These are phyloP conservation scores for Nannobrachium achirus DNA, from an alignment of 2,113 vertebrate species.

Conservation along the genomic window DNA sequence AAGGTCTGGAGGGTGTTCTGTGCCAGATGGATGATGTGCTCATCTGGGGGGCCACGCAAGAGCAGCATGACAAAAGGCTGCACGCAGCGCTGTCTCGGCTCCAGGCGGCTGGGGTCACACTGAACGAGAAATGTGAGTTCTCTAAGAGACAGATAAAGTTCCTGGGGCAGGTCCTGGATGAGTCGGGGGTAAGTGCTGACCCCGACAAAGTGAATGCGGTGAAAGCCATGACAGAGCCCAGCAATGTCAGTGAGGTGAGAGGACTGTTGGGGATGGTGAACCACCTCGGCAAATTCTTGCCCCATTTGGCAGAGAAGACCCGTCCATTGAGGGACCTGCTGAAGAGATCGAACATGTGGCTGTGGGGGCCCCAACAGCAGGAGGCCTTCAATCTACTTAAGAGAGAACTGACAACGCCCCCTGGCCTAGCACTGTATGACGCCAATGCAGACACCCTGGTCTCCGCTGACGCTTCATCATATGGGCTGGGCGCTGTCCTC, in stretches of 20 bases:
- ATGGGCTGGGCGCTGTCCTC: slow-evolving; percentile 19
- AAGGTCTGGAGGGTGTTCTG: not conserved
- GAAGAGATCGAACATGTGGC: slow-evolving; percentile 7
- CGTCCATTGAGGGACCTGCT: slow-evolving; percentile 23
- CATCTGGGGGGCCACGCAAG: slow-evolving; percentile 1
- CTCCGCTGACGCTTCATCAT: slow-evolving; percentile 28
- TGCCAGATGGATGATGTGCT: slow-evolving; percentile 29
- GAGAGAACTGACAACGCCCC: slow-evolving; percentile 3
- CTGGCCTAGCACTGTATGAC: slow-evolving; percentile 8
- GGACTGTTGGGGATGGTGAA: slow-evolving; percentile 22
- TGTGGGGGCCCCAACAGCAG: slow-evolving; percentile 9
- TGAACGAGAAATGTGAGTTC: slow-evolving; percentile 21
- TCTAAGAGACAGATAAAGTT: slow-evolving; percentile 1
- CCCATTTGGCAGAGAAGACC: not conserved
- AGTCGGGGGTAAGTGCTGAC: not conserved
- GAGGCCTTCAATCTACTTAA: slow-evolving; percentile 9
- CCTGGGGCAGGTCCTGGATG: slow-evolving; percentile 15
- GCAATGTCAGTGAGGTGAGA: slow-evolving; percentile 1
- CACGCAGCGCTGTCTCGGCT: not conserved
- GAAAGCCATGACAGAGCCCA: slow-evolving; percentile 11
- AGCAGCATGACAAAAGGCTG: not conserved
- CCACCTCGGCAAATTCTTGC: slow-evolving; percentile 24
- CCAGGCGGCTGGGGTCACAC: slow-evolving; percentile 13
- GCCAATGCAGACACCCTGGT: slow-evolving; percentile 1
- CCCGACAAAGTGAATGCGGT: slow-evolving; percentile 26